These are phyloP conservation scores for Sprattus sprattus DNA, from an alignment of 2,113 vertebrate species.

Conservation along the genomic window DNA sequence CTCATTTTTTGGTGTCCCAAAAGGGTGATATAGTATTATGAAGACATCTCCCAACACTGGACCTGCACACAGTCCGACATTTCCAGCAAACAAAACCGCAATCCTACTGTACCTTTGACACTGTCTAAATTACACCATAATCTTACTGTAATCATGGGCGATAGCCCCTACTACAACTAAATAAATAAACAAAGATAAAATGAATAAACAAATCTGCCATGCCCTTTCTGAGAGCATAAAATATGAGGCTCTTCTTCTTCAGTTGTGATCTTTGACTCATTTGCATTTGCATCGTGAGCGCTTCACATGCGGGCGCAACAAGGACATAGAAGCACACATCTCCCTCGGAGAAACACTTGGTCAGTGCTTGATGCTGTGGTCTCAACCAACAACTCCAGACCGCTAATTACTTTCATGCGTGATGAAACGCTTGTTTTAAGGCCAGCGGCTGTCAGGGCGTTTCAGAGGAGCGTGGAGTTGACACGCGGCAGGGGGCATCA, in stretches of 20 bases:
- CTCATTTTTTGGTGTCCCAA: conserved; percentile 50
- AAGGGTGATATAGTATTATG: conserved; percentile 63
- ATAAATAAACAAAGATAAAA: neutral
- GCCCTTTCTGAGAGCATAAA: conserved; percentile 34
- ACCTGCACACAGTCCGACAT: conserved; percentile 41
- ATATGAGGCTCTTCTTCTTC: conserved; percentile 36
- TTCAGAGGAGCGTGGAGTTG: conserved; percentile 5
- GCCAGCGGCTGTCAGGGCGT: neutral
- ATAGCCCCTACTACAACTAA: neutral
- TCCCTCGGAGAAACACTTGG: neutral
- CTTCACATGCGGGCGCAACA: neutral
- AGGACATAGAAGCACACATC: neutral
- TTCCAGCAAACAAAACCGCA: conserved; percentile 38
- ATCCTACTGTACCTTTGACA: conserved; percentile 43
- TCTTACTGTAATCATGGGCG: conserved; percentile 24
- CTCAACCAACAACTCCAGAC: neutral
- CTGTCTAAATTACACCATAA: conserved; percentile 32
- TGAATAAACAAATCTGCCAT: neutral
- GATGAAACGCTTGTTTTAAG: conserved; percentile 18
- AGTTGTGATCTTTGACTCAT: conserved; percentile 28
- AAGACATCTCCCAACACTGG: conserved; percentile 53
- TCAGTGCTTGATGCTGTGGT: neutral
- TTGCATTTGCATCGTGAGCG: conserved; percentile 25
- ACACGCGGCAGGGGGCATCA: conserved; percentile 43
- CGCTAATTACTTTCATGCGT: conserved; percentile 18